Base-by-base conservation (phyloP, 2,888 invertebrate genomes). In the Torymus tubicola region DNA sequence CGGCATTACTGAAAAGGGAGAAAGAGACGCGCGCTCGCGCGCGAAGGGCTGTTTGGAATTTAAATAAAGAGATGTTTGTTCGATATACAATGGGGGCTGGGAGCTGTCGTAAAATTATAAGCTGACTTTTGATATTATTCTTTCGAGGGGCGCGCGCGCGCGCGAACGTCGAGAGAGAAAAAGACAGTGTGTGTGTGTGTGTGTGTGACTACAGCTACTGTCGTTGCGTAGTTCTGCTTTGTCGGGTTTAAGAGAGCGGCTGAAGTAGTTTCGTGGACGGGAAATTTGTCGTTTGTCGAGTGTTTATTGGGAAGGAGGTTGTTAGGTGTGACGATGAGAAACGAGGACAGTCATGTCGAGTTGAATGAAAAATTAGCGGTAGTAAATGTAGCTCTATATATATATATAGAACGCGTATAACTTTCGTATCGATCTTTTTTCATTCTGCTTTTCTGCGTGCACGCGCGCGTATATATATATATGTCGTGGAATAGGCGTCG, bases 21-120 rank as follows among this genome's bases (percentile, higher is more conserved):
- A 70, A 18, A 16, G 21, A 13, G 2, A 53, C 18, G 14, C 12
- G 12, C 18, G 21, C 2, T n/a, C 50, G 13, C 16, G 21, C 67
- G 42, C 24, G 1, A 4, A 4, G n/a, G 18, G 14, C n/a, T 65
- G 57, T 71, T 76, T 64, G 69, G 73, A 73, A 73, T 77, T 77
- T 73, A 68, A 78, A 82, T 80, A 63, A 70, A 74, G 72, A 64
- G 75, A 78, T 71, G 65, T 81, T 65, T 78, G 77, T 74, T 70
- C 72, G 80, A 68, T 81, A 63, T 69, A 78, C 58, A 78, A 78
- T 74, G 72, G 79, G 69, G 69, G 64, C 68, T 21, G 67, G 3
- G 18, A 24, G 50, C 68, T 67, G 57, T 78, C 78, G 81, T 81
- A 67, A 81, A 81, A 67, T 78, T 74, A 78, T 60, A 67, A 70